Evolutionary conservation across 2,797 vertebrate species (phyloP), one percentile per base, ranked within the genome.

Genomic region (Anguilla pacifica): DNA sequence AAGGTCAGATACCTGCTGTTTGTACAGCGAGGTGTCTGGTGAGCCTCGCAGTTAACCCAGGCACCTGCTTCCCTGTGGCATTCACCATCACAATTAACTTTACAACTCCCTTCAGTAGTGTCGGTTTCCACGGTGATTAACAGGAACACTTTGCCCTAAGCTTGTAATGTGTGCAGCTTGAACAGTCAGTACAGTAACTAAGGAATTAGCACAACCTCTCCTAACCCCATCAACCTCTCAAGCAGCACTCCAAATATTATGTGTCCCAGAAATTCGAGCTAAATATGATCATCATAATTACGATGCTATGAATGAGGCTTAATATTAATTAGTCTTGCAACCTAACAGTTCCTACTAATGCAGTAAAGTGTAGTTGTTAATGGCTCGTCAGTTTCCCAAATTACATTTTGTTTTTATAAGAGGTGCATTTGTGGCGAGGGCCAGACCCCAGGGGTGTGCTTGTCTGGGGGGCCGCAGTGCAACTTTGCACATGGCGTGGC

Each of bases 1-100:
- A 88, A 84, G 90, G 88, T 85, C 49, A 84, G 90, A 86, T 87
- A 85, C 88, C 84, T 85, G 89, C 89, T 77, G 83, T 89, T 91
- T 89, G 39, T 72, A 49, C 82, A 88, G 72, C 31, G 55, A 81
- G 88, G 9, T 46, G 35, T 43, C 90, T 86, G 46, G 43, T 43
- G 83, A 59, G 43, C 85, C 89, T 87, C 82, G 6, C 86, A 86
- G 88, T 89, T 86, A 84, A 67, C 11, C 31, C 72, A 17, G 2
- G 0, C 0, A 55, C 87, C 31, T 31, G 67, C 67, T 70, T 49
- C 5, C 39, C 39, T 22, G 46, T 85, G 5, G 82, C 19, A n/a
- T 55, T 67, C 49, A 79, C 49, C n/a, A 53, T 86, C 49, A 43
- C 51, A 57, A 87, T 89, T 89, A 86, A 90, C 84, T 59, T 86